Evolutionary conservation across 2,113 vertebrate genomes (phyloP), one percentile per base, ranked within the genome.

Genomic region (Paramisgurnus dabryanus): DNA sequence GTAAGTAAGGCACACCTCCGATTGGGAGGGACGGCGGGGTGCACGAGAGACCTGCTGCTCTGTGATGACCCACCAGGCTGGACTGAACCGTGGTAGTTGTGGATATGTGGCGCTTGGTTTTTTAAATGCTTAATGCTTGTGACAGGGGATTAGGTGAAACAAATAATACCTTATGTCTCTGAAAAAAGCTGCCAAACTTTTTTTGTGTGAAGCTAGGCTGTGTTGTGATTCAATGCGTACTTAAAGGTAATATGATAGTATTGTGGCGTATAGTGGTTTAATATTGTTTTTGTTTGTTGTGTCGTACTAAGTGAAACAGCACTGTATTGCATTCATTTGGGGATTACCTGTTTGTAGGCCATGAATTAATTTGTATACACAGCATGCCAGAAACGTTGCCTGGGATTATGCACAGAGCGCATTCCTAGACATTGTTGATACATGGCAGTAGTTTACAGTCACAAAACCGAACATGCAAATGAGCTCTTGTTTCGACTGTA

Each of bases 1-100:
- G 96, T 98, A 93, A 98, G 97, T 99, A 97, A 88, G 90, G 90
- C 92, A 92, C 89, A 92, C 94, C 94, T 92, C 91, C 92, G 91
- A 90, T 88, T 90, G 89, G 91, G 87, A 89, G 89, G 80, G 86
- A 83, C 80, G 74, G 87, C 66, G 12, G 87, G 87, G 90, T 75
- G 74, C 82, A 85, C 76, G 81, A 90, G 82, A 85, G 90, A 94
- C 91, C 94, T 94, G 94, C 92, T 93, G 74, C 45, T 76, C 74
- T 66, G 45, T 76, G 60, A 91, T 92, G 93, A 92, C 89, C 90
- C 89, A 86, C 89, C 88, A 92, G 87, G 89, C 84, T 88, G 82
- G 86, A 88, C 84, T 87, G 87, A 89, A 86, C 84, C 88, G 78
- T 78, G 87, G 83, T 88, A 88, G 89, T 88, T 88, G 85, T 91